Evolutionary conservation across 2,888 invertebrate species (phyloP).

Genomic region (Minunthozetes semirufus): DNA sequence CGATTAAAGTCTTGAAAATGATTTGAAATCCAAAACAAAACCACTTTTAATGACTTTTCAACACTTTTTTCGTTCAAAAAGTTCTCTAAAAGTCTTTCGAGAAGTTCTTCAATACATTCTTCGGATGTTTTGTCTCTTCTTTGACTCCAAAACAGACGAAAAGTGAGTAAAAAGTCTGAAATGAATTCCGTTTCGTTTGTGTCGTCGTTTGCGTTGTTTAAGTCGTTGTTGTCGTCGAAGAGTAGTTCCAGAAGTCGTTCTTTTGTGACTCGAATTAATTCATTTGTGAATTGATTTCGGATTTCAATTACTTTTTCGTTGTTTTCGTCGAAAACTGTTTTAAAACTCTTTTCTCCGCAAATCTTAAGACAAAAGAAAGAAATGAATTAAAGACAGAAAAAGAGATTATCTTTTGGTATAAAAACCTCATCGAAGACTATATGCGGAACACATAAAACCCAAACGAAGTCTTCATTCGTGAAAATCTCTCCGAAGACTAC

Average conservation of each 20-base stretch:
- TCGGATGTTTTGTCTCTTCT: not conserved
- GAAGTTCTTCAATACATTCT: slow-evolving; percentile 8
- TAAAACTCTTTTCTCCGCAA: slow-evolving; percentile 34
- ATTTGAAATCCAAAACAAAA: slow-evolving; percentile 96
- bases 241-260: slow-evolving; percentile 31
- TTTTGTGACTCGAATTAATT: slow-evolving; percentile 27
- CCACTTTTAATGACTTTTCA: slow-evolving; percentile 92
- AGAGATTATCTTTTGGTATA: no score
- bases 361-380: slow-evolving; percentile 18
- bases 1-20: slow-evolving; percentile 91
- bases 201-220: not conserved
- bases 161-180: slow-evolving; percentile 94
- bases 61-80: slow-evolving; percentile 59
- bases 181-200: slow-evolving; percentile 73
- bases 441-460: slow-evolving; percentile 36
- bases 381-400: not conserved
- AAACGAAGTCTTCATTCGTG: slow-evolving; percentile 34
- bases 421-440: slow-evolving; percentile 32
- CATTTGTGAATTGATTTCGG: slow-evolving; percentile 24
- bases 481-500: slow-evolving; percentile 35
- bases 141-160: slow-evolving; percentile 63
- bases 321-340: slow-evolving; percentile 31
- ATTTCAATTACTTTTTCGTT: slow-evolving; percentile 32
- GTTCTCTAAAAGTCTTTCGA: not conserved
- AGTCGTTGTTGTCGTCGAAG: not conserved